Conservation (phyloP, 2,888 invertebrate genomes). For the Stenchaetothrips biformis region DNA sequence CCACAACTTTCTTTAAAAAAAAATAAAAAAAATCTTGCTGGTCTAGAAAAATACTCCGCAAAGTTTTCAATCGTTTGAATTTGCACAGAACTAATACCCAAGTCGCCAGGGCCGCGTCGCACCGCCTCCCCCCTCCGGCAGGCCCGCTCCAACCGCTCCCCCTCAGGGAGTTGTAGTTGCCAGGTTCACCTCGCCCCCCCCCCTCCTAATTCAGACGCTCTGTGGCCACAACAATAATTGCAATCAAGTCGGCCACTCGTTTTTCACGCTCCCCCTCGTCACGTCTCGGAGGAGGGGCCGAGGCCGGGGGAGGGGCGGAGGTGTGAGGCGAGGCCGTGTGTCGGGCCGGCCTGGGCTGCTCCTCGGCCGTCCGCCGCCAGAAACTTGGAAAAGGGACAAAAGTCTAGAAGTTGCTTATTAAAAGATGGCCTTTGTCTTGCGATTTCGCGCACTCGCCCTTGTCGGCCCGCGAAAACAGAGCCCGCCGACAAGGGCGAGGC, state of each 20-base stretch:
- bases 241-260: not conserved
- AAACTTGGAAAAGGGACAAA: too few relatives aligned
- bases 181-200: not conserved
- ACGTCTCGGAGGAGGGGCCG: too few relatives aligned
- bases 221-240: not conserved
- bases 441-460: too few relatives aligned
- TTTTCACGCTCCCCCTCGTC: not conserved
- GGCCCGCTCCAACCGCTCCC: not conserved
- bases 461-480: too few relatives aligned
- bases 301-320: not conserved
- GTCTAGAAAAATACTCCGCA: not conserved
- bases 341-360: too few relatives aligned
- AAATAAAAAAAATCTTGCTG: too few relatives aligned
- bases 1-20: too few relatives aligned
- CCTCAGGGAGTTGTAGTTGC: not conserved
- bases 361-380: too few relatives aligned
- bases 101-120: slow-evolving; percentile 1
- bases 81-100: slow-evolving; percentile 21
- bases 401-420: too few relatives aligned
- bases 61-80: slow-evolving; percentile 22
- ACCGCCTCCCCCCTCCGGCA: not conserved
- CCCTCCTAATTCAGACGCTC: not conserved
- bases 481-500: too few relatives aligned
- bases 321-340: too few relatives aligned
- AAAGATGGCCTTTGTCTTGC: too few relatives aligned